These are phyloP conservation scores for Tinamus guttatus DNA, from an alignment of 2,113 vertebrate species.

Conservation along the genomic window DNA sequence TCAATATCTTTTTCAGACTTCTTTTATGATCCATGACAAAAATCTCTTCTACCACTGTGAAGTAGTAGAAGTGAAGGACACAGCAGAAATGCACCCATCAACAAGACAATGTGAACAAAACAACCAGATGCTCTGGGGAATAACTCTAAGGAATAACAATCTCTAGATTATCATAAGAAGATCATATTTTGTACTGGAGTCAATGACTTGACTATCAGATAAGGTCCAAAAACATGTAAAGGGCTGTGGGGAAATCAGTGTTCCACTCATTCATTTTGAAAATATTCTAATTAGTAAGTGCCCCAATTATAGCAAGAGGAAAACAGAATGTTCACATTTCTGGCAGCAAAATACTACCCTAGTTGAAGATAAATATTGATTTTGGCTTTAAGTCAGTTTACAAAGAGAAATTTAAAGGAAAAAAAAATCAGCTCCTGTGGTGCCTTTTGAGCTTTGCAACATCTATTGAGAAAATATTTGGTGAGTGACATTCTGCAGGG, in stretches of 20 bases:
- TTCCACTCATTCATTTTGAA: constrained; percentile 70
- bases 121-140: not conserved
- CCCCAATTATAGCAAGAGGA: constrained; percentile 55
- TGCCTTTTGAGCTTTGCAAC: constrained; percentile 29
- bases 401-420: constrained; percentile 52
- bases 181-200: not conserved
- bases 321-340: constrained; percentile 62
- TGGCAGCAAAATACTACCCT: constrained; percentile 66
- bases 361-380: constrained; percentile 74
- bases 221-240: not conserved
- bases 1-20: not conserved
- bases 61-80: not conserved
- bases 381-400: constrained; percentile 70
- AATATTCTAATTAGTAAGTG: constrained; percentile 59
- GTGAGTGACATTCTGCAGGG: not conserved
- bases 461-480: constrained; percentile 21
- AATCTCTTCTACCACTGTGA: not conserved
- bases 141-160: fast-evolving
- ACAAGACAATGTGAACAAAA: not conserved
- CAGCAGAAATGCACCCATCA: not conserved
- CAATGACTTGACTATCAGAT: not conserved
- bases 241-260: constrained; percentile 34
- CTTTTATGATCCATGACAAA: not conserved
- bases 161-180: not conserved
- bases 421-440: constrained; percentile 48